Conservation (phyloP, 2,888 invertebrate genomes). For the Clusia tigrina region DNA sequence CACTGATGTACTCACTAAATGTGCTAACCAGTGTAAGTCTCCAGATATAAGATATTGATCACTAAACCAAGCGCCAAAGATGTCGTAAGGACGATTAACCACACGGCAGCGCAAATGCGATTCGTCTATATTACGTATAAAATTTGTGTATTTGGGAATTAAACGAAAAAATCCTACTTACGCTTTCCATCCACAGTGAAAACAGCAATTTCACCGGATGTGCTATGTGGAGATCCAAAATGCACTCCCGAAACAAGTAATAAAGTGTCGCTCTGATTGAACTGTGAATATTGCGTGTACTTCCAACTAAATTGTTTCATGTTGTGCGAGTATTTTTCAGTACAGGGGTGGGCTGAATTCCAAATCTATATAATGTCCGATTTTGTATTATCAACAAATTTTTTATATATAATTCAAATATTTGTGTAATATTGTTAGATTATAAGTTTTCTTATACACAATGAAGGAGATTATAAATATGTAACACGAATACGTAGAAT, state of each 20-base stretch:
- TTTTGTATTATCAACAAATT: too few relatives aligned
- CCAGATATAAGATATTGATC: slow-evolving; percentile 82
- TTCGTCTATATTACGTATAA: slow-evolving; percentile 65
- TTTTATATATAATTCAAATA: too few relatives aligned
- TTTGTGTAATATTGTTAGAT: too few relatives aligned
- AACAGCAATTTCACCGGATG: slow-evolving; percentile 88
- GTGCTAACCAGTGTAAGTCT: slow-evolving; percentile 81
- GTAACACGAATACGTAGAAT: not conserved
- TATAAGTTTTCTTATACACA: slow-evolving; percentile 33
- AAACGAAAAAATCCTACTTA: slow-evolving; percentile 52
- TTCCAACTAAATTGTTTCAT: slow-evolving; percentile 86
- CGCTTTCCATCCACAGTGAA: slow-evolving; percentile 74
- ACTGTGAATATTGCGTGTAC: slow-evolving; percentile 86
- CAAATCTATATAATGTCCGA: too few relatives aligned
- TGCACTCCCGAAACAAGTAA: slow-evolving; percentile 85
- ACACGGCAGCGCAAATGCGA: slow-evolving; percentile 78
- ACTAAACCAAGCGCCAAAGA: slow-evolving; percentile 90
- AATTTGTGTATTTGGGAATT: not conserved
- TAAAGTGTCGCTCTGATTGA: slow-evolving; percentile 81
- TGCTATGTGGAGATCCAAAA: slow-evolving; percentile 77
- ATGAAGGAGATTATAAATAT: too few relatives aligned
- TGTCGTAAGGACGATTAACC: slow-evolving; percentile 84
- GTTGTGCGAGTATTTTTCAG: slow-evolving; percentile 74
- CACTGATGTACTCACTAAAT: slow-evolving; percentile 76
- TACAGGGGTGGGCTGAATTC: slow-evolving; percentile 76